These are phyloP conservation scores for Stomatorhinus walkeri DNA, from an alignment of 2,797 vertebrate genomes.

Conservation along the genomic window DNA sequence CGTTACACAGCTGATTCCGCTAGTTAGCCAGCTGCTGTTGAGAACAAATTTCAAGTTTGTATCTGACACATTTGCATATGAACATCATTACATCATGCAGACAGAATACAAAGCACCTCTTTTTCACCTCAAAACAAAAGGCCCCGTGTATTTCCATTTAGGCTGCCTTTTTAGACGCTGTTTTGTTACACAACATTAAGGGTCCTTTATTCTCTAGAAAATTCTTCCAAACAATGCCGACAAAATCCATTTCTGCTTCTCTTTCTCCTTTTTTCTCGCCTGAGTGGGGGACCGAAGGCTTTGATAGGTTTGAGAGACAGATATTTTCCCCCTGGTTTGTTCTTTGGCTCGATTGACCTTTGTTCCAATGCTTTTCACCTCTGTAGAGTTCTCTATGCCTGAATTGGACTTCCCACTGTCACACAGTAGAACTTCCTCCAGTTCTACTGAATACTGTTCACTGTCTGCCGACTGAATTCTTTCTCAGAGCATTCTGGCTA, in stretches of 20 bases:
- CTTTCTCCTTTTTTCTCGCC: conserved; percentile 33
- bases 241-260: conserved; percentile 32
- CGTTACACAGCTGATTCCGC: neutral
- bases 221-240: conserved; percentile 41
- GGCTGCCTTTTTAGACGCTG: neutral
- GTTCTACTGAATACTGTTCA: neutral
- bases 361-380: conserved; percentile 20
- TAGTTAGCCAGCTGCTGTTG: neutral
- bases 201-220: neutral
- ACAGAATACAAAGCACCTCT: conserved; percentile 41
- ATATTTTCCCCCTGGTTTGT: conserved; percentile 32
- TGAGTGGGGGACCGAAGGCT: conserved; percentile 23
- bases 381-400: neutral
- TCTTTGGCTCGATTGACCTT: conserved; percentile 35
- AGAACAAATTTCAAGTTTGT: conserved; percentile 19
- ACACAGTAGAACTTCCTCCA: neutral
- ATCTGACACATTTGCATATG: conserved; percentile 51
- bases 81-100: conserved; percentile 40
- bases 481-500: neutral
- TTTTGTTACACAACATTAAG: conserved; percentile 15
- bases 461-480: neutral
- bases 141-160: conserved; percentile 1
- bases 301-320: conserved; percentile 33
- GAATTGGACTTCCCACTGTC: neutral
- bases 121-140: conserved; percentile 34